Evolutionary conservation across 2,113 vertebrate genomes (phyloP).

Genomic region (Aphyosemion australe): DNA sequence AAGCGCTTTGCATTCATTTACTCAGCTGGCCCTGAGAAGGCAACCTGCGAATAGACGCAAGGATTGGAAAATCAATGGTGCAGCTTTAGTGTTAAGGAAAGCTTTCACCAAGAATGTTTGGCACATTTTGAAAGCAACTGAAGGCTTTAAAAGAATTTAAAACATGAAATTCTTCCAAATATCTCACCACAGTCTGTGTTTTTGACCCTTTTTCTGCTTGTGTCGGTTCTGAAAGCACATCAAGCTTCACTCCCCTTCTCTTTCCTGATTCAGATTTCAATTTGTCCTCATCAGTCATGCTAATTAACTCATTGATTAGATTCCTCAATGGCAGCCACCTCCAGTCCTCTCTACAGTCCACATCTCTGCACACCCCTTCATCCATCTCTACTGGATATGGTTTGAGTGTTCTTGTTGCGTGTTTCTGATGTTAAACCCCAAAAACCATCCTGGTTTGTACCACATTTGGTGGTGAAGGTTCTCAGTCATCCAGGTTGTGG

Average conservation of each 20-base stretch:
- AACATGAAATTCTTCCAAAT: slow-evolving; percentile 12
- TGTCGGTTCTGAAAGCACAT: background rate
- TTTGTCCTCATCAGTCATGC: slow-evolving; percentile 74
- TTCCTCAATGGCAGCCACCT: slow-evolving; percentile 50
- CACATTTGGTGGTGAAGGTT: too few species aligned
- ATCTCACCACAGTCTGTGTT: background rate
- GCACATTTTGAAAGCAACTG: slow-evolving; percentile 19
- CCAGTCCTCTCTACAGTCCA: slow-evolving; percentile 8
- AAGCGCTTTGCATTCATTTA: slow-evolving; percentile 71
- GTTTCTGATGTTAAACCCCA: background rate
- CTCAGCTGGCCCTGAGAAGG: slow-evolving; percentile 53
- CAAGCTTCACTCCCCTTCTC: slow-evolving; percentile 9
- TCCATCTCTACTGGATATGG: background rate
- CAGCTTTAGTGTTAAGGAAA: slow-evolving; percentile 31
- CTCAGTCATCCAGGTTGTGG: too few species aligned
- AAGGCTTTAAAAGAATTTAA: slow-evolving; percentile 12
- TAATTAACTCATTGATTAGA: slow-evolving; percentile 72
- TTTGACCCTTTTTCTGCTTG: background rate
- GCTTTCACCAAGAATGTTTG: slow-evolving; percentile 31
- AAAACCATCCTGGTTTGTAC: background rate
- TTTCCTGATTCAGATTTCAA: slow-evolving; percentile 63
- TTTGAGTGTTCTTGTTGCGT: background rate
- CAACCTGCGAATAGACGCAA: slow-evolving; percentile 51
- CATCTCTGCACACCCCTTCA: slow-evolving; percentile 20
- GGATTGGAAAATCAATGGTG: slow-evolving; percentile 61